Evolutionary conservation across 2,888 invertebrate species (phyloP).

Genomic region (Ceriagrion tenellum): DNA sequence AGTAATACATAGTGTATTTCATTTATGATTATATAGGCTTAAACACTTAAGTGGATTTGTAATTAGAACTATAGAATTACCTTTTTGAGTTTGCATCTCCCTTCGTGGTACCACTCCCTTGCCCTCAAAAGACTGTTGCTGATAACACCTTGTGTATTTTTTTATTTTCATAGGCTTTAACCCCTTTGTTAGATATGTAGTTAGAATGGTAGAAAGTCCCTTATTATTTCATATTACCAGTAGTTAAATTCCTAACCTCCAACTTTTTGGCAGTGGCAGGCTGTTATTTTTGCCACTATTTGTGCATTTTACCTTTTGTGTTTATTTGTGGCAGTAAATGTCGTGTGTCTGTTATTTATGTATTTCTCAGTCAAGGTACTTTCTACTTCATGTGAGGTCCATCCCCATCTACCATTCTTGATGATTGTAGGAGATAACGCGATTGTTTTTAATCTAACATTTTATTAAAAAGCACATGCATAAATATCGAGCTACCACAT

Average conservation of each 20-base stretch:
- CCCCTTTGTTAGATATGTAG: neutral
- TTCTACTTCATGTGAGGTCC: slow-evolving; percentile 32
- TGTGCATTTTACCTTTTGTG: slow-evolving; percentile 57
- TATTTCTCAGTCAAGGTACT: slow-evolving; percentile 48
- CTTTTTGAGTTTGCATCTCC: neutral
- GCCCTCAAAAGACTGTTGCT: slow-evolving; percentile 44
- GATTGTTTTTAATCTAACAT: neutral
- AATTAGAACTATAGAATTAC: neutral
- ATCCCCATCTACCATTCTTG: slow-evolving; percentile 51
- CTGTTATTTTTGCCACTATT: slow-evolving; percentile 55
- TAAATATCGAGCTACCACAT: slow-evolving; percentile 37
- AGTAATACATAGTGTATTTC: slow-evolving; percentile 39
- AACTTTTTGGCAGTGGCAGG: slow-evolving; percentile 50
- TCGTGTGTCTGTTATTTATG: slow-evolving; percentile 63
- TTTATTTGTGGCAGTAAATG: slow-evolving; percentile 59
- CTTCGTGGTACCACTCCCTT: neutral
- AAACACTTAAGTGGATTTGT: neutral
- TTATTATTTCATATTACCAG: slow-evolving; percentile 11
- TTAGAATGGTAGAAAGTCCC: slow-evolving; percentile 40
- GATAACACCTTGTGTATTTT: slow-evolving; percentile 37
- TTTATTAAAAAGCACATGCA: slow-evolving; percentile 42
- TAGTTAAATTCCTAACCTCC: slow-evolving; percentile 31
- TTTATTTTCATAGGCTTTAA: slow-evolving; percentile 27
- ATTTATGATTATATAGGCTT: neutral
- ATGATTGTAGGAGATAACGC: neutral